Base-by-base conservation (phyloP, 2,888 invertebrate species). In the Asteroscopus sphinx region DNA sequence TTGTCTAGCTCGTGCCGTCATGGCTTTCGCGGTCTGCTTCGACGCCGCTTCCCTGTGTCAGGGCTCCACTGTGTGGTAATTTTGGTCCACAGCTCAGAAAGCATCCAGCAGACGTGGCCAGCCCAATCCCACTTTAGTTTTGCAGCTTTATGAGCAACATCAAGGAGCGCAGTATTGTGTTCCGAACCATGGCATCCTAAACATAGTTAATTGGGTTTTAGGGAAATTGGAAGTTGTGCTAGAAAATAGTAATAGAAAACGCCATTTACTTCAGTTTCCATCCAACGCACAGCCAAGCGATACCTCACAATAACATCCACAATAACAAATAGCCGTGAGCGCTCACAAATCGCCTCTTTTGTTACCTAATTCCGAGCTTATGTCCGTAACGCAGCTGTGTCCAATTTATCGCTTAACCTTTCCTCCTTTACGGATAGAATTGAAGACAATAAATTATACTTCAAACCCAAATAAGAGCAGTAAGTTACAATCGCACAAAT, bases 401-500 rank as follows among this genome's bases (percentile, higher is more conserved):
- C 87, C 83, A 81, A 87, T 87, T 87, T 87, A 87, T 86, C 76
- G 91, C 91, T 90, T 92, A 93, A 94, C 93, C 93, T 94, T 93
- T 93, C 89, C 88, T 88, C 82, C 75, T 75, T 64, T 82, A 81
- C 87, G 87, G 86, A 89, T 92, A 85, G 91, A 93, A 94, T 93
- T 92, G 93, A 93, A 92, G 87, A 91, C 91, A 86, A 92, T 94
- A 93, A 93, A 92, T 94, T 92, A 93, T 93, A 92, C 92, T 92
- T 92, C 90, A 91, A 91, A 89, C 91, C 91, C 89, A 90, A 92
- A 92, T 92, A 92, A 91, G 90, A 85, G 81, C 79, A 85, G 88
- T 90, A 89, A 92, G 86, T 92, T 91, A 90, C 92, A 87, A 82
- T 84, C 81, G 73, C 78, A 79, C 83, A 83, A 90, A 90, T 87